A percentile compares a stretch with the other conserved stretches of the same genome.
phyloP scores from a whole-genome alignment of 2,113 vertebrate genomes.

The Illadopsis cleaveri region DNA sequence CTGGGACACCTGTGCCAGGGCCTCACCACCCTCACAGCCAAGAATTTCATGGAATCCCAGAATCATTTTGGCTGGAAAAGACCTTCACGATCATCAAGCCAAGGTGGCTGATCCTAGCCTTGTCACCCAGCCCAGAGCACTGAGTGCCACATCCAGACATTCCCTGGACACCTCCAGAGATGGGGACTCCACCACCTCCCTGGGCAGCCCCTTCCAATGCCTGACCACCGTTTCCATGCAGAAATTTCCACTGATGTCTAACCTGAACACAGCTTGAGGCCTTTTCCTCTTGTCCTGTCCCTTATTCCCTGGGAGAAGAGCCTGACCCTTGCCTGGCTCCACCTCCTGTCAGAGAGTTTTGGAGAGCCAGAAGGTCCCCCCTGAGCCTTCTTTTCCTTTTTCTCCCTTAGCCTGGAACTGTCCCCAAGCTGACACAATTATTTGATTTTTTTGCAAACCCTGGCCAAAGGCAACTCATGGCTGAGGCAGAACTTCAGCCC shows the following conservation, averaged over 20 bases:
- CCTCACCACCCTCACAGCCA: neutral
- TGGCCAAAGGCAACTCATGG: neutral
- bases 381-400: neutral
- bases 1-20: rapidly evolving
- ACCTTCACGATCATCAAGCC: neutral
- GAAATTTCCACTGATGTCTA: neutral
- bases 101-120: neutral
- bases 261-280: neutral
- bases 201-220: neutral
- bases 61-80: neutral
- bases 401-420: neutral
- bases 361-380: neutral
- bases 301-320: neutral
- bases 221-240: neutral
- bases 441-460: neutral
- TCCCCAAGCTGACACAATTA: neutral
- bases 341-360: too few species aligned
- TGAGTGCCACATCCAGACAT: neutral
- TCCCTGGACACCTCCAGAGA: neutral
- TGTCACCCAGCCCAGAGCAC: neutral
- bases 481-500: neutral
- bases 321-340: rapidly evolving
- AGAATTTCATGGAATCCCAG: neutral
- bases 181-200: neutral
- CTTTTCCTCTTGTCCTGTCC: neutral